phyloP scores from a whole-genome alignment of 2,797 vertebrate species.

The Myripristis murdjan region DNA sequence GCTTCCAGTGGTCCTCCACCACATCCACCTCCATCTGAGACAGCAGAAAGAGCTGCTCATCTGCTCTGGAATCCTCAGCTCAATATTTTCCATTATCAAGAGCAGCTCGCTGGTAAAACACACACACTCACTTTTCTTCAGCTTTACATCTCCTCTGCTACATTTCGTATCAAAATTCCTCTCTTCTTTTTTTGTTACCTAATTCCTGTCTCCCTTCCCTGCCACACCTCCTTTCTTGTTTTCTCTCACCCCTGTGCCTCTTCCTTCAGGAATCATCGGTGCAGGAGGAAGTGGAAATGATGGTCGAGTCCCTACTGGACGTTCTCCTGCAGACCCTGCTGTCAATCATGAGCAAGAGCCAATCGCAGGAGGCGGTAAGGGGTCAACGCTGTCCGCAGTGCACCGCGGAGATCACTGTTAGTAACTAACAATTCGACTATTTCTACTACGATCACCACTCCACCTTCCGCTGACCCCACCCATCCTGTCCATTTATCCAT shows the following conservation, averaged over 20 bases:
- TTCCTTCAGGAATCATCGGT: constrained; percentile 93
- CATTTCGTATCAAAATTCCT: too few species aligned
- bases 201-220: too few species aligned
- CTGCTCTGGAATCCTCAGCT: constrained; percentile 97
- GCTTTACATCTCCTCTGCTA: too few species aligned
- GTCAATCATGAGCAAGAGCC: constrained; percentile 99
- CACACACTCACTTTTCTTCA: too few species aligned
- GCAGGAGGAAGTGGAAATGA: constrained; percentile 99
- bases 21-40: constrained; percentile 97
- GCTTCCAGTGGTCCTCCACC: constrained; percentile 97
- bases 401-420: constrained; percentile 94
- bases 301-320: constrained; percentile 99
- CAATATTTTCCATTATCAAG: constrained; percentile 99
- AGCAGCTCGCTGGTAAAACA: constrained; percentile 93
- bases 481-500: neutral
- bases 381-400: constrained; percentile 99
- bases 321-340: constrained; percentile 98
- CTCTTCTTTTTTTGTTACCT: too few species aligned
- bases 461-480: neutral
- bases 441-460: constrained; percentile 51
- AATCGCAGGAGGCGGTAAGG: constrained; percentile 98
- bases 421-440: constrained; percentile 92
- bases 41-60: constrained; percentile 99
- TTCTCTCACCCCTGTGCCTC: neutral
- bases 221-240: too few species aligned